Percentiles rank a stretch among this genome's conserved stretches.
phyloP scores from a whole-genome alignment of 2,797 vertebrate genomes.

The Cetoscarus ocellatus region DNA sequence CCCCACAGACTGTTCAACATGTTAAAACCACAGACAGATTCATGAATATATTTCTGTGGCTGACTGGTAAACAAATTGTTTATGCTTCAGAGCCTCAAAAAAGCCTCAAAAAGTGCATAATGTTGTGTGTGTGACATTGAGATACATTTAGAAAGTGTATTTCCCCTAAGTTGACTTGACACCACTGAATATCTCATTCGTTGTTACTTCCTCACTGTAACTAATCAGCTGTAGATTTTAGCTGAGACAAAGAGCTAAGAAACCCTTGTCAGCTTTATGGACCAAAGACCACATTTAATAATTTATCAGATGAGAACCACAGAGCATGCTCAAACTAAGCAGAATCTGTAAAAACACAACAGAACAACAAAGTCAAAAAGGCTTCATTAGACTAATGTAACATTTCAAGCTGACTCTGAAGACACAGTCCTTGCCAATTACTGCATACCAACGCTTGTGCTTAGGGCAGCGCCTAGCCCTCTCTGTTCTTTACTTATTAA shows the following conservation, averaged over 20 bases:
- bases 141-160: constrained; percentile 11
- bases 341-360: constrained; percentile 34
- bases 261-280: constrained; percentile 47
- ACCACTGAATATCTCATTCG: constrained; percentile 43
- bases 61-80: not conserved
- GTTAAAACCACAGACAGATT: constrained; percentile 3
- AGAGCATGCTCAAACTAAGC: constrained; percentile 52
- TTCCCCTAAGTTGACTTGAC: constrained; percentile 31
- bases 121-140: not conserved
- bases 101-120: constrained; percentile 16
- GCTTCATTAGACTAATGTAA: constrained; percentile 65
- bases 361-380: constrained; percentile 63
- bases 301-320: constrained; percentile 53
- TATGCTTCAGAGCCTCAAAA: not conserved
- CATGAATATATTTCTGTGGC: not conserved
- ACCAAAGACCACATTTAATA: constrained; percentile 61
- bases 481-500: constrained; percentile 77
- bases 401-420: constrained; percentile 61
- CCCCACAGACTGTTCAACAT: constrained; percentile 4
- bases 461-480: constrained; percentile 64
- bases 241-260: constrained; percentile 51
- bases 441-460: constrained; percentile 67
- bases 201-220: constrained; percentile 51
- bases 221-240: constrained; percentile 51
- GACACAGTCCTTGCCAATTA: constrained; percentile 78